Evolutionary conservation across 2,797 vertebrate species (phyloP).

Genomic region (Acanthurus lineatus): DNA sequence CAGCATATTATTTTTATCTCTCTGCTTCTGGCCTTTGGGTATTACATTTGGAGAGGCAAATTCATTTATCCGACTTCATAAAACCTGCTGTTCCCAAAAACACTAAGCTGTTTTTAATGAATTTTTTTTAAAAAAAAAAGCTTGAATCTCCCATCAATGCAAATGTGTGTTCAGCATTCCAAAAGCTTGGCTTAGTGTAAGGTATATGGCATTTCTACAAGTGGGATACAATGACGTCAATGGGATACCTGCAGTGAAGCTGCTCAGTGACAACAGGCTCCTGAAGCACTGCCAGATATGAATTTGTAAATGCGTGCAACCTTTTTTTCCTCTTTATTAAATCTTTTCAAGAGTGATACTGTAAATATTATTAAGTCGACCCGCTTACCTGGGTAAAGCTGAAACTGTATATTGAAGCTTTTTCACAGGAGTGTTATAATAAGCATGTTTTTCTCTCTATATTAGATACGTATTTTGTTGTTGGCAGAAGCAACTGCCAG

Average conservation of each 20-base stretch:
- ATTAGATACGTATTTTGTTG: conserved; percentile 40
- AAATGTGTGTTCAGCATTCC: conserved; percentile 42
- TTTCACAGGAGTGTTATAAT: conserved; percentile 9
- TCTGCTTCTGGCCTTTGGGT: conserved; percentile 25
- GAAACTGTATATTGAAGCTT: neutral
- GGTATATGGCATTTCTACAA: conserved; percentile 65
- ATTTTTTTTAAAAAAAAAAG: conserved; percentile 18
- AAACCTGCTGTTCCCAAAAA: conserved; percentile 33
- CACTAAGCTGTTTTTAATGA: conserved; percentile 29
- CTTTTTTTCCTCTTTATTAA: conserved; percentile 18
- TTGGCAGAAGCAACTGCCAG: conserved; percentile 42
- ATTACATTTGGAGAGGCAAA: conserved; percentile 39
- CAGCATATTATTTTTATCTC: conserved; percentile 46
- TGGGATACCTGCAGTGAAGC: conserved; percentile 62
- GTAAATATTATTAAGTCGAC: neutral
- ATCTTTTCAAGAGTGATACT: neutral
- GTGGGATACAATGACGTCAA: conserved; percentile 68
- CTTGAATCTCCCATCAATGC: conserved; percentile 31
- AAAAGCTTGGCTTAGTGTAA: conserved; percentile 47
- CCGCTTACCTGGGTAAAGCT: neutral
- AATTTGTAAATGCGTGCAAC: conserved; percentile 41
- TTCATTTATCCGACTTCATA: conserved; percentile 59
- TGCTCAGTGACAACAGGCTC: conserved; percentile 45
- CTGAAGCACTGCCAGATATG: conserved; percentile 54
- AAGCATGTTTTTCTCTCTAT: conserved; percentile 15